Base-by-base conservation (phyloP, 2,797 vertebrate genomes). In the Peromyscus aztecus region DNA sequence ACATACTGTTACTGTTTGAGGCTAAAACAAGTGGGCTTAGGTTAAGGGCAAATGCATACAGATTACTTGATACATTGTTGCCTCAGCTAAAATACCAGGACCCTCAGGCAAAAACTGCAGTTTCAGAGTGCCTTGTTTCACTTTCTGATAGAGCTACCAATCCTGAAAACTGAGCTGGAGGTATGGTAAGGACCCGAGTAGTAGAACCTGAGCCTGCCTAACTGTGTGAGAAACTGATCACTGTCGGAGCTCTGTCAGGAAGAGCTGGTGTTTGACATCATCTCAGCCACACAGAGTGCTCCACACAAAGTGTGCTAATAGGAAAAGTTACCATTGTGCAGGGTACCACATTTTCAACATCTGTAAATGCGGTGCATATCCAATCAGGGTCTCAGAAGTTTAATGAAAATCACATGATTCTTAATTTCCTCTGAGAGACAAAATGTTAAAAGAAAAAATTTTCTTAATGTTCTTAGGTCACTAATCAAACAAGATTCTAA, bases 341-440 rank as follows among this genome's bases (percentile, higher is more conserved):
- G 0, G 80, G 49, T 80, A 16, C 37, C 67, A 9, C 73, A n/a
- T 86, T 90, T 37, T 29, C 71, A 80, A 77, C 17, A 93, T 73
- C 65, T 78, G 0, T 73, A 49, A 77, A 23, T 92, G 16, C 55
- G 78, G 0, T 81, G 10, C 55, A 57, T 86, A 84, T 95, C 55
- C 93, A 69, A 23, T 91, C 46, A 87, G 78, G 83, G 86, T 87
- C 34, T 46, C 85, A 46, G 83, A 91, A 81, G 43, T 46, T 85
- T 91, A 85, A 75, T 78, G 24, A 19, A 86, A 76, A 92, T 12
- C 43, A 37, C 37, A 73, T 40, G 27, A 37, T 88, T 88, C 63
- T 94, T 91, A 76, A 91, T 94, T 94, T 86, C 61, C 40, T 82
- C 43, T 52, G 17, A 82, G 93, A 91, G 52, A 93, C 16, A 94